phyloP scores from a whole-genome alignment of 2,888 invertebrate species.

The Microplitis manilae region DNA sequence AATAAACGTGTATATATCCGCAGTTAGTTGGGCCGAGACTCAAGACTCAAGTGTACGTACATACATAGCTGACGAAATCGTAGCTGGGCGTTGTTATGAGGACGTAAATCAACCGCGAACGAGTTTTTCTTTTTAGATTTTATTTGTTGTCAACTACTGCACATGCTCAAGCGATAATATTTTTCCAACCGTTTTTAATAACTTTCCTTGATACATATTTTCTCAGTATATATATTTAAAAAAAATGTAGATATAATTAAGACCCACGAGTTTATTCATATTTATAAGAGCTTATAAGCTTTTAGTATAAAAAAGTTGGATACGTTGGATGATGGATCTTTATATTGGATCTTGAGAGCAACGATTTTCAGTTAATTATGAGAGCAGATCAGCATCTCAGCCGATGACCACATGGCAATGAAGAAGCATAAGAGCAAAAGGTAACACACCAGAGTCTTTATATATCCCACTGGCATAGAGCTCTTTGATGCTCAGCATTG shows the following conservation, averaged over 20 bases:
- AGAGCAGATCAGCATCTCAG: slow-evolving; percentile 62
- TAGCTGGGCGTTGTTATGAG: slow-evolving; percentile 54
- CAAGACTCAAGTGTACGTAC: slow-evolving; percentile 39
- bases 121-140: slow-evolving; percentile 50
- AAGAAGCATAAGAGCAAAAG: slow-evolving; percentile 50
- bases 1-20: slow-evolving; percentile 52
- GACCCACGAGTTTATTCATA: neutral
- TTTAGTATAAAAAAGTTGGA: neutral
- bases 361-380: slow-evolving; percentile 64
- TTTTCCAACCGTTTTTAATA: neutral
- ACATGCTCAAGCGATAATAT: neutral
- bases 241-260: slow-evolving; percentile 5
- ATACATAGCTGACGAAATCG: slow-evolving; percentile 45
- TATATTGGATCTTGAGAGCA: slow-evolving; percentile 57
- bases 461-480: neutral
- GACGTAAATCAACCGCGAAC: slow-evolving; percentile 66
- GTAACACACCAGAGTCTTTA: slow-evolving; percentile 30
- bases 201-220: neutral
- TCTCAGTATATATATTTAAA: neutral
- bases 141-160: neutral
- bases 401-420: slow-evolving; percentile 68
- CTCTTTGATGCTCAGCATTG: neutral
- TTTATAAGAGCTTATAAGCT: neutral
- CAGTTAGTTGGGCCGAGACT: slow-evolving; percentile 42
- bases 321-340: slow-evolving; percentile 57